phyloP scores from a whole-genome alignment of 2,797 vertebrate species.

The Crocidura indochinensis region DNA sequence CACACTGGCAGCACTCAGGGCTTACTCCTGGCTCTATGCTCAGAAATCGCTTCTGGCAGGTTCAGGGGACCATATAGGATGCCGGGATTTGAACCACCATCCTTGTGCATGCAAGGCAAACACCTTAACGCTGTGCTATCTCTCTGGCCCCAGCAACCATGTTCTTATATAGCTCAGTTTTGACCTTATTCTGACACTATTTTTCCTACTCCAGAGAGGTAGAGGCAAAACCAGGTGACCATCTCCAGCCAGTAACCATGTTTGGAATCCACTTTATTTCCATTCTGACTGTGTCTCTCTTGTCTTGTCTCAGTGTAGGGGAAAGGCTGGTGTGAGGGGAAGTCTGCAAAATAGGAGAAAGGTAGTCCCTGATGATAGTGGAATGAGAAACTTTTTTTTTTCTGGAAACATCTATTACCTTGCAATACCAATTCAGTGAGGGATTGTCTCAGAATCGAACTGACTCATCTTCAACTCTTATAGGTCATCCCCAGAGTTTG shows the following conservation, averaged over 20 bases:
- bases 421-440: no score
- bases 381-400: neutral
- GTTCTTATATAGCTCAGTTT: no score
- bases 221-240: neutral
- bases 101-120: no score
- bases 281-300: neutral
- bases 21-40: no score
- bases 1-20: no score
- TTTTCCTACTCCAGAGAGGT: neutral
- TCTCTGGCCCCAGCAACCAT: no score
- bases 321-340: neutral
- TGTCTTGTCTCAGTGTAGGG: neutral
- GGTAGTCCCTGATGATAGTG: neutral
- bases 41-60: no score
- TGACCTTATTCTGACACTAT: neutral
- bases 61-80: no score
- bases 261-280: neutral
- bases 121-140: no score
- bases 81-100: no score
- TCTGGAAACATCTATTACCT: neutral
- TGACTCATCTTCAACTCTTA: neutral
- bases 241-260: fast-evolving
- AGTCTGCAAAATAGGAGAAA: no score
- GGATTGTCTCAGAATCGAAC: no score
- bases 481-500: neutral